Evolutionary conservation across 1,140 invertebrate genomes (phyloP), one percentile per base, ranked within the genome.

Genomic region (Littorina saxatilis): DNA sequence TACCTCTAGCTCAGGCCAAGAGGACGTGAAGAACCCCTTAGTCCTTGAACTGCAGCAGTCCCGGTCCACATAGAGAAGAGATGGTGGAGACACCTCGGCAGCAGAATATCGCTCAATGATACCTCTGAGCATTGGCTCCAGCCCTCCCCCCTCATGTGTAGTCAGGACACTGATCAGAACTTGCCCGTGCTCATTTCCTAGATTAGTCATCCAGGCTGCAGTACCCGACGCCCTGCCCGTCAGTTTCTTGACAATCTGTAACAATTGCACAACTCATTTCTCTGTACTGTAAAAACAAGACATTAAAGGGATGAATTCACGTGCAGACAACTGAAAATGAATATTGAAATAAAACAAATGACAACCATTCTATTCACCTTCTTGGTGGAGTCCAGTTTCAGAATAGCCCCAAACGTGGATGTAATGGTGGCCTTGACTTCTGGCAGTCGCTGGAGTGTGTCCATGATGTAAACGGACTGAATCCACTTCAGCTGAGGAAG

Each of bases 361-460:
- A n/a, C n/a, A n/a, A n/a, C n/a, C n/a, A n/a, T n/a, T n/a, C n/a
- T n/a, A n/a, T n/a, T n/a, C n/a, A 4, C 4, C 17, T 81, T 83
- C 76, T 85, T 87, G 0, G 86, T 86, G 13, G 87, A 88, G 76
- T 87, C 87, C 68, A 88, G 79, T 76, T 88, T 87, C 15, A 89
- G 47, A n/a, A 87, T 74, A 5, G 20, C 37, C 17, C 88, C 85
- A 83, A 85, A 87, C 3, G 80, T 58, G 2, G 85, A 89, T 13
- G 87, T 89, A 20, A 88, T 83, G 58, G 43, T 27, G 15, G 87
- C 84, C 76, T 87, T 86, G 11, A 83, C 55, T 1, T 83, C 66
- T n/a, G 82, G 75, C 3, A 88, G 37, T 17, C 86, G 66, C 27
- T 72, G 13, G 3, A 82, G 35, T 15, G 84, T 83, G 83, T 89